phyloP scores from a whole-genome alignment of 2,797 vertebrate species.

The Rallus crepitans region DNA sequence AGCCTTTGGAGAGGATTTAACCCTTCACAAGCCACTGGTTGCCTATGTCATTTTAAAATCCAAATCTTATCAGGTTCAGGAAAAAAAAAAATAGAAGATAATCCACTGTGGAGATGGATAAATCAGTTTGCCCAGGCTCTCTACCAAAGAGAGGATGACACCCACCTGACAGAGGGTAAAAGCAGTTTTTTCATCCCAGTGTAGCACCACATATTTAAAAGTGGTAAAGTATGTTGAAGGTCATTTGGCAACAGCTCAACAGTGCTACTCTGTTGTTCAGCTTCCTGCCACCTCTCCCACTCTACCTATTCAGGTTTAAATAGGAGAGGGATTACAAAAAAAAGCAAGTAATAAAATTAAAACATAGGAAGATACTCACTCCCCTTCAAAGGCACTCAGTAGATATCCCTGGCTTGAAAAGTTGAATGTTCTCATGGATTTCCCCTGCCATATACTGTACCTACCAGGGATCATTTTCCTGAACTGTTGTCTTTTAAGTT shows the following conservation, averaged over 20 bases:
- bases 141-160: background rate
- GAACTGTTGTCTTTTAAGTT: constrained; percentile 1
- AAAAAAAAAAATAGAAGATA: background rate
- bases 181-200: background rate
- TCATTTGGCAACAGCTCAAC: background rate
- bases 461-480: background rate
- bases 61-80: background rate
- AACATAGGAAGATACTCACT: background rate
- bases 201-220: background rate
- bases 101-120: background rate
- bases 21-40: background rate
- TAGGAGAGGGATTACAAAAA: background rate
- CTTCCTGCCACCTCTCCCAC: background rate
- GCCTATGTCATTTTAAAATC: background rate
- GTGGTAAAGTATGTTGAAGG: background rate
- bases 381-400: background rate
- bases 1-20: background rate
- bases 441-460: background rate
- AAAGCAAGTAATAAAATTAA: background rate
- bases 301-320: background rate
- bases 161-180: background rate
- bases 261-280: background rate
- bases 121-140: background rate
- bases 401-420: background rate
- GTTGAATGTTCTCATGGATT: background rate